A percentile compares a stretch with the other conserved stretches of the same genome.
These are phyloP conservation scores for Patagioenas fasciata DNA, from an alignment of 2,113 vertebrate genomes.

Conservation along the genomic window DNA sequence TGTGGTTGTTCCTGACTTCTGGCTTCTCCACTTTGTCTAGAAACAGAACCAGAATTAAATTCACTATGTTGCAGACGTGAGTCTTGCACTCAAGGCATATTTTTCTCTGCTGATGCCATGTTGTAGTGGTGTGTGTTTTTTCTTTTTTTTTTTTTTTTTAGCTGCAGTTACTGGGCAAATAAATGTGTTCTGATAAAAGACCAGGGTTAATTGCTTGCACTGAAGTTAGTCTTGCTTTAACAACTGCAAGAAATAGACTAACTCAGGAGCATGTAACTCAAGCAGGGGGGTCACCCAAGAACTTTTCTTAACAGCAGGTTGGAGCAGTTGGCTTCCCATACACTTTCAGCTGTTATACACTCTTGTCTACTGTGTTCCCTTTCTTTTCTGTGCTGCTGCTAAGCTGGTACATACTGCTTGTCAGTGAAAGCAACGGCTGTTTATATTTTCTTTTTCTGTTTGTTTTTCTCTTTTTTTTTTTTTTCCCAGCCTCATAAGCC, in stretches of 20 bases:
- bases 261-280: not conserved
- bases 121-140: not conserved
- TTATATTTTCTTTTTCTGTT: no score
- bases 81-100: not conserved
- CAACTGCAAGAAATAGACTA: not conserved
- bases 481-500: not conserved
- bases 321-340: not conserved
- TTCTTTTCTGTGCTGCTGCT: not conserved
- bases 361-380: not conserved
- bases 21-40: not conserved
- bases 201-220: not conserved
- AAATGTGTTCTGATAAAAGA: not conserved
- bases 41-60: not conserved
- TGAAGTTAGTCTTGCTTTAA: not conserved
- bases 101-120: not conserved
- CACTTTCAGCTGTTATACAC: accelerated
- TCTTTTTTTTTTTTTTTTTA: not conserved
- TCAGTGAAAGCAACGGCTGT: not conserved
- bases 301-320: not conserved
- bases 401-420: not conserved
- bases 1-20: not conserved
- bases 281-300: not conserved
- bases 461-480: not conserved
- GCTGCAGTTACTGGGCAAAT: not conserved
- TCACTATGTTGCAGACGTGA: not conserved